Percentiles rank a stretch among this genome's conserved stretches.
Evolutionary conservation across 2,888 invertebrate genomes (phyloP).

Genomic region (Drosophila bunnanda): DNA sequence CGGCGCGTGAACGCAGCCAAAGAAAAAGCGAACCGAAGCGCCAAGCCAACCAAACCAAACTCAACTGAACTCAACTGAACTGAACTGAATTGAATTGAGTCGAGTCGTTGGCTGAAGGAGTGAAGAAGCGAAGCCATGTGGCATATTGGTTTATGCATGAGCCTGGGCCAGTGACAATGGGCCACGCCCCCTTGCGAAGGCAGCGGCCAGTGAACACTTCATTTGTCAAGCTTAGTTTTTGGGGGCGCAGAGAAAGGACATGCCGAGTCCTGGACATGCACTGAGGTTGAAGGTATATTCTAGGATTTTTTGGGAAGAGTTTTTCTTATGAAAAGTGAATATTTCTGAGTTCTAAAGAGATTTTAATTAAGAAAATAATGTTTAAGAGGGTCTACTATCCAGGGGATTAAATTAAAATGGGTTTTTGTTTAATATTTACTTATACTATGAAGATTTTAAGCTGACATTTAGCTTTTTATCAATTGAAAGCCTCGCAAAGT

Average conservation of each 20-base stretch:
- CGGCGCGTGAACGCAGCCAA: slow-evolving; percentile 70
- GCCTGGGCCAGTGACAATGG: slow-evolving; percentile 45
- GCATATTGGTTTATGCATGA: slow-evolving; percentile 80
- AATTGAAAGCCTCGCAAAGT: no score
- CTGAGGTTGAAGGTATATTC: background rate
- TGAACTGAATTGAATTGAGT: slow-evolving; percentile 2
- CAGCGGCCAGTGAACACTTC: slow-evolving; percentile 64
- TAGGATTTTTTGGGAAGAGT: background rate
- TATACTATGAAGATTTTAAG: background rate
- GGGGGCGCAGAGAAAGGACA: background rate
- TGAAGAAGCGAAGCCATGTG: slow-evolving; percentile 38
- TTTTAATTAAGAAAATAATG: background rate
- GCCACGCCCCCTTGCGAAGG: slow-evolving; percentile 31
- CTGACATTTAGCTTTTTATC: no score
- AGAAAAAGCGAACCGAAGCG: slow-evolving; percentile 34
- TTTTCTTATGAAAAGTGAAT: background rate
- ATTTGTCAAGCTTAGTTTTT: slow-evolving; percentile 71
- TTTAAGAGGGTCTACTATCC: background rate
- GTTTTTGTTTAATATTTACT: background rate
- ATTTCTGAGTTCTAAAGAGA: no score
- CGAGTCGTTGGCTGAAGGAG: slow-evolving; percentile 8
- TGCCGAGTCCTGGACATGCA: slow-evolving; percentile 21
- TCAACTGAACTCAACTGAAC: slow-evolving; percentile 7
- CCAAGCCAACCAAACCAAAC: slow-evolving; percentile 23
- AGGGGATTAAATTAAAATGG: background rate